Base-by-base conservation (phyloP, 1,140 invertebrate genomes). In the Chrysomallon squamiferum region DNA sequence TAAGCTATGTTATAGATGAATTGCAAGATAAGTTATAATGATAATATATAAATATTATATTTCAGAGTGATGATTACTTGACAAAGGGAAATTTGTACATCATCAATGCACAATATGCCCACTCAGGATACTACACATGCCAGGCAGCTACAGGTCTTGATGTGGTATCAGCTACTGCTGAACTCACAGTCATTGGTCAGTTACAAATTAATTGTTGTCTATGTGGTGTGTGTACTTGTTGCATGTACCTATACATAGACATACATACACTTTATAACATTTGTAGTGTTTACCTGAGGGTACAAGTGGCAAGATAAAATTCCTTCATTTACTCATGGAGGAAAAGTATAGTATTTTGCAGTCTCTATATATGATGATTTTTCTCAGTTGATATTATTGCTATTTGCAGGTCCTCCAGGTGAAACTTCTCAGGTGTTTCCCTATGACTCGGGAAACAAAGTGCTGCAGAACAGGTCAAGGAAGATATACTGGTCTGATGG, bases 71-170 rank as follows among this genome's bases (percentile, higher is more conserved):
- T 38, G 35, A 38, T 15, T 45, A 20, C 11, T 18, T 52, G 2
- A 62, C 47, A 7, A 30, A 35, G 2, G 71, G 71, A 6, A 32
- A 58, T 33, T 50, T 78, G 30, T 76, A 73, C 35, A 67, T 78
- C 38, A 54, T 65, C 20, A 62, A 64, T 11, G 69, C 72, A 4
- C 74, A 78, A 66, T 72, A 65, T 35, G 45, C 65, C 25, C 72
- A 78, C 27, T 59, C 60, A 18, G 76, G 76, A 4, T 0, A 18
- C 0, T 78, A 76, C 67, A 71, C 68, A 25, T 78, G 76, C 59
- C 22, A 63, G 0, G 74, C 73, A 0, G 60, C 65, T 4, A 75
- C 76, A 0, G 62, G 56, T 3, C 62, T 62, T 3, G 65, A 65
- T n/a, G 25, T 47, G 13, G 56, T 49, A 0, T 45, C 50, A n/a